phyloP scores from a whole-genome alignment of 2,113 vertebrate species.

The Bufo bufo region DNA sequence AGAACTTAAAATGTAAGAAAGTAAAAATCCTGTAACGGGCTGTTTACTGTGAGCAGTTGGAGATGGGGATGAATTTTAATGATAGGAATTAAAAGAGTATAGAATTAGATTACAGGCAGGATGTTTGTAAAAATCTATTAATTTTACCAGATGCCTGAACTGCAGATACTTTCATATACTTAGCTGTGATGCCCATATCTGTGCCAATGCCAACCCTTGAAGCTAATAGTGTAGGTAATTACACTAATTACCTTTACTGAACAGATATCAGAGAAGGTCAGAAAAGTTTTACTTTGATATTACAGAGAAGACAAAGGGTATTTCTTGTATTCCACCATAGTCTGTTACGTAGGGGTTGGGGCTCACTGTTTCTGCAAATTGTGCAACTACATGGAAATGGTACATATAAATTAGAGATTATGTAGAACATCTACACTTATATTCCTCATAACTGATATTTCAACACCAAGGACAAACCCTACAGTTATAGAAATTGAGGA shows the following conservation, averaged over 20 bases:
- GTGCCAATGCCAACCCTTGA: background rate
- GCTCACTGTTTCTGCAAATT: background rate
- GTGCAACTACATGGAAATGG: background rate
- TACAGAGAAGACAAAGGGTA: background rate
- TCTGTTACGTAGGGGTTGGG: background rate
- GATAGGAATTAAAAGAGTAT: background rate
- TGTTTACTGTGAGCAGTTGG: background rate
- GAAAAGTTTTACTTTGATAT: background rate
- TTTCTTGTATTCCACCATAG: background rate
- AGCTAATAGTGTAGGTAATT: background rate
- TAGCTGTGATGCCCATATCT: background rate
- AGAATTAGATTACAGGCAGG: background rate
- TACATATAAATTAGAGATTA: background rate
- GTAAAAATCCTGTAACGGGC: background rate
- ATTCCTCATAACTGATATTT: too few relatives aligned
- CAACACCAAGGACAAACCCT: too few relatives aligned
- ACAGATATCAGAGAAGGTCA: background rate
- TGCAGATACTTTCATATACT: background rate
- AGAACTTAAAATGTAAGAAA: constrained; percentile 1
- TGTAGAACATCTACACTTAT: background rate
- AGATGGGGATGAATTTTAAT: constrained; percentile 2
- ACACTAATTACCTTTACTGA: background rate
- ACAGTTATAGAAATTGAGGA: too few relatives aligned
- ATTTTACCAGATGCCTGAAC: background rate
- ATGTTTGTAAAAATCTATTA: background rate